phyloP scores from a whole-genome alignment of 2,888 invertebrate species.

The Tillus elongatus region DNA sequence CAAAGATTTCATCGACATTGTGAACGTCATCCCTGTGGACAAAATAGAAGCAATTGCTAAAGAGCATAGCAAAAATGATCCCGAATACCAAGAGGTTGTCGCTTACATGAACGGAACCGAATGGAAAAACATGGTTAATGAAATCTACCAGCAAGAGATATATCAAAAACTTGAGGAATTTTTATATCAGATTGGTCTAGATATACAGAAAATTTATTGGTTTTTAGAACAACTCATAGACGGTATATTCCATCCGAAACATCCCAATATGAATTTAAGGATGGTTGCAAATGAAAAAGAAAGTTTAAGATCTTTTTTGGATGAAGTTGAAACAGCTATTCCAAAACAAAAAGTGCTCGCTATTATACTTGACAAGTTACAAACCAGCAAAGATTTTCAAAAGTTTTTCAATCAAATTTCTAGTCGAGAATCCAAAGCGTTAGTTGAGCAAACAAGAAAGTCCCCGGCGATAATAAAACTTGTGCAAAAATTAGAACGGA shows the following conservation, averaged over 20 bases:
- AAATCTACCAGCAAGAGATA: slow-evolving; percentile 1
- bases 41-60: slow-evolving; percentile 22
- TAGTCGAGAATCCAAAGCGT: slow-evolving; percentile 19
- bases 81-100: slow-evolving; percentile 23
- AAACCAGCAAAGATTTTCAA: slow-evolving; percentile 23
- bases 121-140: slow-evolving; percentile 19
- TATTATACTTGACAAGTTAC: slow-evolving; percentile 20
- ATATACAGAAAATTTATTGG: no score
- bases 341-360: slow-evolving; percentile 21
- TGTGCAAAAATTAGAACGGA: slow-evolving; percentile 17
- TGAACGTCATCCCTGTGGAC: slow-evolving; percentile 22
- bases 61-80: slow-evolving; percentile 23
- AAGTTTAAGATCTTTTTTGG: slow-evolving; percentile 16
- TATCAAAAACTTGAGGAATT: background rate
- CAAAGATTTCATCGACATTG: slow-evolving; percentile 13
- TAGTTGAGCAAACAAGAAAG: slow-evolving; percentile 24
- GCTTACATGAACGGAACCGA: slow-evolving; percentile 26
- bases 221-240: no score
- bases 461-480: slow-evolving; percentile 22
- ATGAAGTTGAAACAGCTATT: slow-evolving; percentile 24
- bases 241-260: no score
- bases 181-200: background rate
- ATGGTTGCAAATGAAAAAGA: no score
- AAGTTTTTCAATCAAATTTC: slow-evolving; percentile 23
- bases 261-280: background rate